A percentile compares a stretch with the other conserved stretches of the same genome.
These are phyloP conservation scores for Gallirallus australis DNA, from an alignment of 2,797 vertebrate genomes.

Conservation along the genomic window DNA sequence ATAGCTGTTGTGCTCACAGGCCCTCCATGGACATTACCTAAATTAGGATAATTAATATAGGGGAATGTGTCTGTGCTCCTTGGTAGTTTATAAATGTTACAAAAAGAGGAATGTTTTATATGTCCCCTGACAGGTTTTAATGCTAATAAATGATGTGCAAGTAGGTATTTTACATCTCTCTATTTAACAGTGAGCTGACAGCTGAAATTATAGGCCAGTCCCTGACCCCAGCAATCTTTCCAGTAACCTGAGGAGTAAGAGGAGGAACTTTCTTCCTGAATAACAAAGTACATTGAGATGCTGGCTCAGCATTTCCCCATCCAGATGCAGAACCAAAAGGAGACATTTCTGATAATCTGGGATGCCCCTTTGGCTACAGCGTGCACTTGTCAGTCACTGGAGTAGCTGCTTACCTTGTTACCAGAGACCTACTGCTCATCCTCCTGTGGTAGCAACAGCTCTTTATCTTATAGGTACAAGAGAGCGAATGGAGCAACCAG, in stretches of 20 bases:
- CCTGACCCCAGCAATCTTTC: slow-evolving; percentile 5
- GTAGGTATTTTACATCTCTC: slow-evolving; percentile 60
- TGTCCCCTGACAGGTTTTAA: slow-evolving; percentile 60
- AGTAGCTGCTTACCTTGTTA: not conserved
- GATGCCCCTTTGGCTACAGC: not conserved
- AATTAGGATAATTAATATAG: slow-evolving; percentile 64
- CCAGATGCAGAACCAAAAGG: not conserved
- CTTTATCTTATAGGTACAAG: not conserved
- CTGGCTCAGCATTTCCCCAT: not conserved
- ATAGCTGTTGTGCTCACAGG: not conserved
- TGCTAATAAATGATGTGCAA: slow-evolving; percentile 65
- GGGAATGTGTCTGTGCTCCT: slow-evolving; percentile 27
- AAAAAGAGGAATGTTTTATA: slow-evolving; percentile 61
- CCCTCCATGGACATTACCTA: slow-evolving; percentile 2
- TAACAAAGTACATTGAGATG: not conserved
- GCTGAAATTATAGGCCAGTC: slow-evolving; percentile 47
- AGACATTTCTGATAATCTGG: not conserved
- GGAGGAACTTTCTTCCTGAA: not conserved
- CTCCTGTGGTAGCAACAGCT: not conserved
- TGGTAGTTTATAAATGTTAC: slow-evolving; percentile 67
- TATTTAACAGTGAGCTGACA: slow-evolving; percentile 65
- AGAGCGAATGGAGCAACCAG: not conserved
- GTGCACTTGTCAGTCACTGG: not conserved
- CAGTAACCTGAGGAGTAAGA: slow-evolving; percentile 7
- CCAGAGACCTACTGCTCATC: not conserved